Base-by-base conservation (phyloP, 2,888 invertebrate genomes). In the Athalia rosae region DNA sequence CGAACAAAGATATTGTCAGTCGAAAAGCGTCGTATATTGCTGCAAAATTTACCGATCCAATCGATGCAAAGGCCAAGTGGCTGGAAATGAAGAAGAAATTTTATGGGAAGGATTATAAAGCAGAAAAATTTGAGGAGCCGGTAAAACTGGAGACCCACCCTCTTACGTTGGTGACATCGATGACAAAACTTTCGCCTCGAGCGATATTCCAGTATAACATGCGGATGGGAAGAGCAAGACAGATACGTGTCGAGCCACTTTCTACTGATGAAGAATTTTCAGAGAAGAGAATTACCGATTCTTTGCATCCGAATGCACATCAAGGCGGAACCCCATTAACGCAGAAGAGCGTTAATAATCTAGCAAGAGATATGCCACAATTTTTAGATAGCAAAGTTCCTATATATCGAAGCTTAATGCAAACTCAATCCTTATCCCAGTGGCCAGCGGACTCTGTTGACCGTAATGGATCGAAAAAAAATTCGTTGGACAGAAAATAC, bases 31-130 rank as follows among this genome's bases (percentile, higher is more conserved):
- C 47, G n/a, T 62, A 11, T 3, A 61, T 1, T 13, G 41, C 48
- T 48, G 47, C 74, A n/a, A 48, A 74, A 28, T 74, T 53, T 43
- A 74, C 62, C 7, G 43, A 74, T 11, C 74, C 74, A 41, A 9
- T 74, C 3, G 74, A 74, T 43, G 74, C 74, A 11, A 74, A 74
- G 8, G 59, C 74, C 7, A 74, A 74, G 62, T 74, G 74, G 74
- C 28, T 74, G 50, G 74, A 74, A 74, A 74, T 74, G 28, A 74
- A 74, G 61, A 74, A 74, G 15, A 74, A 74, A 50, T 74, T 74
- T n/a, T 74, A 74, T 6, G 74, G 74, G 9, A 62, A 48, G 11
- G 61, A 74, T 61, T 74, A 74, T 15, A 4, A 4, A 59, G 13
- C 9, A 13, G 48, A n/a, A 9, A 59, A 48, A 45, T 15, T 0